Evolutionary conservation across 2,113 vertebrate genomes (phyloP).

Genomic region (Parotia lawesii): DNA sequence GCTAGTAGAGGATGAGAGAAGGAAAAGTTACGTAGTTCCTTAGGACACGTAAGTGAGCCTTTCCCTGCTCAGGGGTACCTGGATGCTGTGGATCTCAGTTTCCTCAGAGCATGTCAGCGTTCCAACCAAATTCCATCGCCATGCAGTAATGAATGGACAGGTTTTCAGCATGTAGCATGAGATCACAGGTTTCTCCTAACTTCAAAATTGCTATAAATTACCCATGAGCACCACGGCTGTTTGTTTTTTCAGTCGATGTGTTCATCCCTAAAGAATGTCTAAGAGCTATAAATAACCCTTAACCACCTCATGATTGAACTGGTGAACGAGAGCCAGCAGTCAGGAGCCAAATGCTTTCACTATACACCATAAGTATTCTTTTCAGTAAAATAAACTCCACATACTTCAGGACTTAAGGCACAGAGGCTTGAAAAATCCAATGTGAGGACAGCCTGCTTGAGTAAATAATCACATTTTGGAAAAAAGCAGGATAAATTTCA

Average conservation of each 20-base stretch:
- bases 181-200: constrained; percentile 50
- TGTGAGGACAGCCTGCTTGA: background rate
- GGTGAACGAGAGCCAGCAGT: background rate
- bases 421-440: background rate
- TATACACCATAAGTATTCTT: background rate
- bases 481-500: background rate
- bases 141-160: constrained; percentile 27
- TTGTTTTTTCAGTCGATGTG: constrained; percentile 17
- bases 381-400: background rate
- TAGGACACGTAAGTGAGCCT: background rate
- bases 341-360: background rate
- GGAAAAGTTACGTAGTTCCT: background rate
- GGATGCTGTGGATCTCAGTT: background rate
- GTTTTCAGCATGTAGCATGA: constrained; percentile 32
- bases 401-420: background rate
- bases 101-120: constrained; percentile 19
- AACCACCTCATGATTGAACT: constrained; percentile 39
- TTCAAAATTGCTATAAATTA: constrained; percentile 54
- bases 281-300: constrained; percentile 53
- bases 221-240: background rate
- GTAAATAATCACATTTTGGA: background rate
- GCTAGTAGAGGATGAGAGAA: background rate
- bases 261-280: constrained; percentile 61
- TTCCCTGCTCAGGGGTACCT: background rate
- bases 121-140: constrained; percentile 25